phyloP scores from a whole-genome alignment of 2,888 invertebrate species.

The Merodon equestris region DNA sequence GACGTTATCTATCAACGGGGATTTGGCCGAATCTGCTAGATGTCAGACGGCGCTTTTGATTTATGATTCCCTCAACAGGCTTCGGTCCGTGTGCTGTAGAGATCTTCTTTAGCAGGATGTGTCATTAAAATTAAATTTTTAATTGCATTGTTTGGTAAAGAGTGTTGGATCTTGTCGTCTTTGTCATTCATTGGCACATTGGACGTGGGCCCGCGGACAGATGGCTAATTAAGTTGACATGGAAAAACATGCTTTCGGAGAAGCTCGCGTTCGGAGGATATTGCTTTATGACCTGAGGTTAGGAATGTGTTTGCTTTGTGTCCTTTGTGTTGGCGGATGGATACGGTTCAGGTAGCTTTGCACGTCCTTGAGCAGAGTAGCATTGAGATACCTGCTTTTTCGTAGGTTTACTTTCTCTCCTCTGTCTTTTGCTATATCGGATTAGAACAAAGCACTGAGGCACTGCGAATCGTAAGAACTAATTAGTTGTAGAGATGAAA shows the following conservation, averaged over 20 bases:
- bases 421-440: no score
- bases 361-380: no score
- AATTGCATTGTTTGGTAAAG: slow-evolving; percentile 24
- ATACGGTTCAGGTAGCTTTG: slow-evolving; percentile 7
- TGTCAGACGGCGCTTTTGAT: slow-evolving; percentile 2
- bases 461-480: no score
- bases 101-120: neutral
- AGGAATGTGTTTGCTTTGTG: slow-evolving; percentile 20
- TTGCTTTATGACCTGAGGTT: slow-evolving; percentile 32
- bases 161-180: neutral
- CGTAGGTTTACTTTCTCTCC: no score
- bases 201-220: no score
- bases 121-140: slow-evolving; percentile 20
- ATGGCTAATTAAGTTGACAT: slow-evolving; percentile 27
- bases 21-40: slow-evolving; percentile 3
- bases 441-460: no score
- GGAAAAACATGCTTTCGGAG: slow-evolving; percentile 32
- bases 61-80: slow-evolving; percentile 19
- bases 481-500: no score
- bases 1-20: slow-evolving; percentile 31
- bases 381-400: no score
- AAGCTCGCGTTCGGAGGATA: slow-evolving; percentile 17
- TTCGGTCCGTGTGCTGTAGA: neutral
- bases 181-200: no score
- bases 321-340: slow-evolving; percentile 23